Conservation (phyloP, 1,140 invertebrate genomes). For the Pachyrhynchus sulphureomaculatus region DNA sequence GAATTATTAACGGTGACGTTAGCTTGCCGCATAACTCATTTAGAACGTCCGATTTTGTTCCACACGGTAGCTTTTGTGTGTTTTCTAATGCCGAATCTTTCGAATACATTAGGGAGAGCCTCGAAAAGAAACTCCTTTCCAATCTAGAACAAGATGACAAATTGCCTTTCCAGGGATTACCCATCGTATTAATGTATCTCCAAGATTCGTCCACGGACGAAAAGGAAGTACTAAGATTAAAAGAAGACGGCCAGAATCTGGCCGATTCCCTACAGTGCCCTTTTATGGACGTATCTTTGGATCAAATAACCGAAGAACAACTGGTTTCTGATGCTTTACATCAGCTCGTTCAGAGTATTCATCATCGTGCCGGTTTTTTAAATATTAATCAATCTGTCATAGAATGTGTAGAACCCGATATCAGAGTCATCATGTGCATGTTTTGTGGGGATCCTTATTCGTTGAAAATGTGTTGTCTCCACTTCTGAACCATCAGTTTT, state of each 20-base stretch:
- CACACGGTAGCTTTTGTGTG: slow-evolving; percentile 83
- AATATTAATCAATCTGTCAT: slow-evolving; percentile 74
- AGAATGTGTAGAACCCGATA: slow-evolving; percentile 82
- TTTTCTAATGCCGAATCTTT: slow-evolving; percentile 90
- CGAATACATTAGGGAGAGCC: slow-evolving; percentile 86
- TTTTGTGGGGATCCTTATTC: slow-evolving; percentile 95
- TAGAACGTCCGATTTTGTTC: slow-evolving; percentile 72
- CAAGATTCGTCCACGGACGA: slow-evolving; percentile 82
- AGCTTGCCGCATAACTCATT: slow-evolving; percentile 76
- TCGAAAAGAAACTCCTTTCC: slow-evolving; percentile 88
- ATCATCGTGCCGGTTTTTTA: slow-evolving; percentile 68
- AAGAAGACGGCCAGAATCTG: slow-evolving; percentile 87
- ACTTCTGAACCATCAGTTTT: slow-evolving; percentile 82
- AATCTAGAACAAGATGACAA: slow-evolving; percentile 91
- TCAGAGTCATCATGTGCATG: slow-evolving; percentile 91
- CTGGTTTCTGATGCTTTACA: slow-evolving; percentile 74
- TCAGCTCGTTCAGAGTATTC: slow-evolving; percentile 73
- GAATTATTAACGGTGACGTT: slow-evolving; percentile 84
- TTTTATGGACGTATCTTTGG: slow-evolving; percentile 78
- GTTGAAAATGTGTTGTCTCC: slow-evolving; percentile 88
- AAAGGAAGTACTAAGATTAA: slow-evolving; percentile 76
- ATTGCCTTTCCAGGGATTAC: slow-evolving; percentile 78
- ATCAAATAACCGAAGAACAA: slow-evolving; percentile 62
- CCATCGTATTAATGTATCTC: slow-evolving; percentile 87
- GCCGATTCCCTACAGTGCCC: slow-evolving; percentile 86